Evolutionary conservation across 2,888 invertebrate species (phyloP).

Genomic region (Baronia brevicornis): DNA sequence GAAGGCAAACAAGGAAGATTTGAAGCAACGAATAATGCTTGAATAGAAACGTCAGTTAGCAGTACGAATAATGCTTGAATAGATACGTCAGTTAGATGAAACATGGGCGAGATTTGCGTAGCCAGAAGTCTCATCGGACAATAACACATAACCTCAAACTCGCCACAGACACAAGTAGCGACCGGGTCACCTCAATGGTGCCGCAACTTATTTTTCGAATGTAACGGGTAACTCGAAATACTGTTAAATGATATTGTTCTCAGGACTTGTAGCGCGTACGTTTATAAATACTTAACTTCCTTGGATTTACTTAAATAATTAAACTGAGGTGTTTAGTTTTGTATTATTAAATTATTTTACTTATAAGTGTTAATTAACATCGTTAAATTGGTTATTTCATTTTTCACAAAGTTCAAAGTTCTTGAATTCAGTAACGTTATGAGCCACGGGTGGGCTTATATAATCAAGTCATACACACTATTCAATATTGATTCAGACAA

Average conservation of each 20-base stretch:
- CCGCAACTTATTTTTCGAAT: constrained; percentile 31
- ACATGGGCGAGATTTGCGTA: constrained; percentile 14
- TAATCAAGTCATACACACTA: too few relatives aligned
- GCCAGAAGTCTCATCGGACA: constrained; percentile 17
- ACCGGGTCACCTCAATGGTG: constrained; percentile 49
- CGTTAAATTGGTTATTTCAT: too few relatives aligned
- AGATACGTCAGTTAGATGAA: constrained; percentile 4
- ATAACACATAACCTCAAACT: constrained; percentile 32
- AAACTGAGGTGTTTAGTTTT: too few relatives aligned
- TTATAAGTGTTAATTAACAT: too few relatives aligned
- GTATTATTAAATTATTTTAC: too few relatives aligned
- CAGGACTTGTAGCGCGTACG: not conserved
- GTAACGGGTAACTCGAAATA: constrained; percentile 29
- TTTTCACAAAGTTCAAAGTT: too few relatives aligned
- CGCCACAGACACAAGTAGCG: constrained; percentile 35
- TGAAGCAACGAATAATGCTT: not conserved
- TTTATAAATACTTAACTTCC: not conserved
- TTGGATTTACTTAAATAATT: too few relatives aligned
- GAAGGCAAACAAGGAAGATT: constrained; percentile 13
- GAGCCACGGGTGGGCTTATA: too few relatives aligned
- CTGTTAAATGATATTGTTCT: constrained; percentile 7
- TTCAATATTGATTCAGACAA: too few relatives aligned
- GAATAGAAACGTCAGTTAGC: constrained; percentile 5
- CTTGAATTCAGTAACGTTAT: too few relatives aligned
- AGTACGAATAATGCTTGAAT: constrained; percentile 4